Evolutionary conservation across 92 coral and sea anemone genomes (phyloP).

Genomic region (Palythoa grandiflora): DNA sequence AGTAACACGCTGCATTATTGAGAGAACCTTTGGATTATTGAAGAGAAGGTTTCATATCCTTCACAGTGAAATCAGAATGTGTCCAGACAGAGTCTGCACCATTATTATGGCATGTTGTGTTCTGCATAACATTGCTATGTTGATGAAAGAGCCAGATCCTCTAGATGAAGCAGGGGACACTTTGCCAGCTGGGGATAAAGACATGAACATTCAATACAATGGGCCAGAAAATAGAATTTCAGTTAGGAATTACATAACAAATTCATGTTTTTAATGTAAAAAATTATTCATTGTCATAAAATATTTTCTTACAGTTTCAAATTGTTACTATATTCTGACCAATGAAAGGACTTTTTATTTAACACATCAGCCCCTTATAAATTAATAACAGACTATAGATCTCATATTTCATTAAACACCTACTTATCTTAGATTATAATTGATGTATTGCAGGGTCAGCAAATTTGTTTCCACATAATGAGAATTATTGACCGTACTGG

Average conservation of each 20-base stretch:
- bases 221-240: slow-evolving; percentile 69
- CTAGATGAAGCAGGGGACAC: slow-evolving; percentile 36
- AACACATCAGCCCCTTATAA: background rate
- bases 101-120: slow-evolving; percentile 72
- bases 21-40: slow-evolving; percentile 31
- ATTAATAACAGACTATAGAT: background rate
- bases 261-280: slow-evolving; percentile 47
- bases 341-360: background rate
- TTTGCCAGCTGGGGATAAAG: slow-evolving; percentile 15
- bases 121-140: slow-evolving; percentile 72
- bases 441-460: background rate
- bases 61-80: slow-evolving; percentile 71
- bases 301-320: background rate
- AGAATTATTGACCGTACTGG: background rate
- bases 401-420: background rate
- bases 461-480: background rate
- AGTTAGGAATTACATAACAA: slow-evolving; percentile 55
- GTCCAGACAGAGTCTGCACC: slow-evolving; percentile 76
- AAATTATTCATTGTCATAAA: slow-evolving; percentile 9
- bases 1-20: slow-evolving; percentile 5
- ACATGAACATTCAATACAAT: slow-evolving; percentile 51
- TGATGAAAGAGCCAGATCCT: slow-evolving; percentile 60
- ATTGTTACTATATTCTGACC: background rate
- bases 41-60: slow-evolving; percentile 71
- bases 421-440: background rate